Conservation (phyloP, 1,140 invertebrate species). For the Drosophila chauvacae region DNA sequence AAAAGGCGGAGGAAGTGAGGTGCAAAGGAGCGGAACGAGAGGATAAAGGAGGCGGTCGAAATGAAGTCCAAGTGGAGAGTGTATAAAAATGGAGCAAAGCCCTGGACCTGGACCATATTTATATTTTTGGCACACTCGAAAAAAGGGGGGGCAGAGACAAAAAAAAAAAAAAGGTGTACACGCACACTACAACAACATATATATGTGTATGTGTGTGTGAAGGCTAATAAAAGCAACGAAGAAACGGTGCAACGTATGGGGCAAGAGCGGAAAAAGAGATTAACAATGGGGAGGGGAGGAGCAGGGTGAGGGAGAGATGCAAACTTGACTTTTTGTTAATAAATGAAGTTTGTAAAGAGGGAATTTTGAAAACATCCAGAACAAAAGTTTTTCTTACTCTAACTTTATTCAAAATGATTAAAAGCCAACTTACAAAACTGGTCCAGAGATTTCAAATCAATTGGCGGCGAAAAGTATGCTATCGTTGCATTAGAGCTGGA, state of each 20-base stretch:
- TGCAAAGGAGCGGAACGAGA: slow-evolving; percentile 6
- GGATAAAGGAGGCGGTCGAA: background rate
- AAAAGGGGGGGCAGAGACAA: background rate
- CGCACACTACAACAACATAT: background rate
- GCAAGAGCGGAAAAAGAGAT: background rate
- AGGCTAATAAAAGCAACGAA: background rate
- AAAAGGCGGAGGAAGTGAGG: slow-evolving; percentile 18
- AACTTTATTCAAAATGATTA: background rate
- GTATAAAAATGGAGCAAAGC: slow-evolving; percentile 73
- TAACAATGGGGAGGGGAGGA: background rate
- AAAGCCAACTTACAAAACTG: background rate
- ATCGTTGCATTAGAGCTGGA: too few relatives aligned
- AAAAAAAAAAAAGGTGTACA: slow-evolving; percentile 1
- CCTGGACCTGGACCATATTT: slow-evolving; percentile 76
- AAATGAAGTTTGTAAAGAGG: background rate
- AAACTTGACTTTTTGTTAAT: slow-evolving; percentile 5
- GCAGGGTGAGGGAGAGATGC: background rate
- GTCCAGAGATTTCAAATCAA: background rate
- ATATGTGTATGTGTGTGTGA: background rate
- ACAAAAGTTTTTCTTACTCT: background rate
- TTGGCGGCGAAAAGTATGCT: too few relatives aligned
- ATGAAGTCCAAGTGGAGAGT: slow-evolving; percentile 50
- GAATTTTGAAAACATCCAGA: too few relatives aligned
- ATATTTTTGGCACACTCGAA: slow-evolving; percentile 60
- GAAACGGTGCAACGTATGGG: background rate